phyloP scores from a whole-genome alignment of 2,888 invertebrate genomes.

The Netelia virgata region DNA sequence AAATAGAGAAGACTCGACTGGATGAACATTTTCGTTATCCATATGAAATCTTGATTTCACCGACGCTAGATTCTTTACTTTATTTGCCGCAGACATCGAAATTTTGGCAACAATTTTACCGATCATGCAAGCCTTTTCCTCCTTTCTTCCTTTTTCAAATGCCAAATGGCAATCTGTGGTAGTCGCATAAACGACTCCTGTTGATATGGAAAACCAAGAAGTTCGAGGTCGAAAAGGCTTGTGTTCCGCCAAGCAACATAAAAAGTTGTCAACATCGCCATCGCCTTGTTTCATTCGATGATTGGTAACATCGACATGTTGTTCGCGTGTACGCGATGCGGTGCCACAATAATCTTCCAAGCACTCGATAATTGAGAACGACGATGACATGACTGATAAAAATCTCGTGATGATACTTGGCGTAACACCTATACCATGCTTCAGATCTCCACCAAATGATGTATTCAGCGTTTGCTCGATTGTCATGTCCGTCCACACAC shows the following conservation, averaged over 20 bases:
- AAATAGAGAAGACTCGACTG: constrained; percentile 70
- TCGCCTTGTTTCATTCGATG: constrained; percentile 69
- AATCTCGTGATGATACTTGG: constrained; percentile 57
- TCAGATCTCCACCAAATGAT: constrained; percentile 71
- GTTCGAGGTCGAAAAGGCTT: constrained; percentile 34
- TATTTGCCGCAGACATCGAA: constrained; percentile 47
- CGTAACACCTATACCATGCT: constrained; percentile 69
- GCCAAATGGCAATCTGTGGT: constrained; percentile 70
- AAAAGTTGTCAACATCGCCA: constrained; percentile 67
- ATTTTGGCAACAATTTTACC: constrained; percentile 65
- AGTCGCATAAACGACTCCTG: constrained; percentile 67
- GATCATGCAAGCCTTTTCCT: constrained; percentile 63
- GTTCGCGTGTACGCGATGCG: constrained; percentile 61
- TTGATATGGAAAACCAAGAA: constrained; percentile 59
- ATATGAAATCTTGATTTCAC: too few species aligned
- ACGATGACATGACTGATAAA: constrained; percentile 59
- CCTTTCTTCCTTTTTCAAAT: constrained; percentile 60
- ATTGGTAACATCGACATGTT: constrained; percentile 70
- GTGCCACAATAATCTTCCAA: constrained; percentile 58
- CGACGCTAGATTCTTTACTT: too few species aligned
- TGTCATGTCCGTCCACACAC: constrained; percentile 62
- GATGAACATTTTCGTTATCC: constrained; percentile 49
- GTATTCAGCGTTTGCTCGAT: constrained; percentile 64
- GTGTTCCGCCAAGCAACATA: constrained; percentile 69
- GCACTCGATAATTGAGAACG: too few species aligned